phyloP scores from a whole-genome alignment of 2,797 vertebrate genomes.

The Sebastes variabilis region DNA sequence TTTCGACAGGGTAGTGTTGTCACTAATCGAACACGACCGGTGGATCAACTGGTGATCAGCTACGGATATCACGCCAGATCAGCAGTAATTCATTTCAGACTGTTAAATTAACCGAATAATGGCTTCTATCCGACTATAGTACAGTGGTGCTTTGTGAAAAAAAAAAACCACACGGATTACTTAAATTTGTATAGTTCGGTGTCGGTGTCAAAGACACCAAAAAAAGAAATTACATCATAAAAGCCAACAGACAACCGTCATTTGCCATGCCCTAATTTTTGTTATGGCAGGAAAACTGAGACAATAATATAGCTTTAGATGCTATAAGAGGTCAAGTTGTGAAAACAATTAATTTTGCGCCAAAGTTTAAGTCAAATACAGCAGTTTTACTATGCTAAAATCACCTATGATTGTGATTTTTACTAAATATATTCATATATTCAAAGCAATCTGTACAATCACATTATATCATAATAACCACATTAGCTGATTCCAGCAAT shows the following conservation, averaged over 20 bases:
- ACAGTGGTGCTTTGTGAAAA: too few species aligned
- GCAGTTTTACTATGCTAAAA: neutral
- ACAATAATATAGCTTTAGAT: neutral
- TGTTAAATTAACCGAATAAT: too few species aligned
- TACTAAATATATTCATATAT: neutral
- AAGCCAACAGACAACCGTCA: neutral
- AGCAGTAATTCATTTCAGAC: too few species aligned
- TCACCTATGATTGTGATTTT: neutral
- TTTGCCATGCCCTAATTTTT: neutral
- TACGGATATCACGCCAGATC: too few species aligned
- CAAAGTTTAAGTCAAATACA: neutral
- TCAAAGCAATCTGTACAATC: neutral
- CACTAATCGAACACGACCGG: too few species aligned
- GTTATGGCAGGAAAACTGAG: neutral
- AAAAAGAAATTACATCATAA: neutral
- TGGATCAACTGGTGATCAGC: too few species aligned
- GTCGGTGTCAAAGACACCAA: neutral
- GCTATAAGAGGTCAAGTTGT: neutral
- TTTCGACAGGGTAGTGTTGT: too few species aligned
- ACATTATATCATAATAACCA: neutral
- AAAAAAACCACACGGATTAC: accelerated
- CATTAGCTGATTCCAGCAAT: neutral
- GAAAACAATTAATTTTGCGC: neutral
- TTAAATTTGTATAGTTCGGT: too few species aligned
- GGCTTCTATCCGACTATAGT: too few species aligned